Conservation (phyloP, 2,797 vertebrate genomes). For the Moxostoma hubbsi region DNA sequence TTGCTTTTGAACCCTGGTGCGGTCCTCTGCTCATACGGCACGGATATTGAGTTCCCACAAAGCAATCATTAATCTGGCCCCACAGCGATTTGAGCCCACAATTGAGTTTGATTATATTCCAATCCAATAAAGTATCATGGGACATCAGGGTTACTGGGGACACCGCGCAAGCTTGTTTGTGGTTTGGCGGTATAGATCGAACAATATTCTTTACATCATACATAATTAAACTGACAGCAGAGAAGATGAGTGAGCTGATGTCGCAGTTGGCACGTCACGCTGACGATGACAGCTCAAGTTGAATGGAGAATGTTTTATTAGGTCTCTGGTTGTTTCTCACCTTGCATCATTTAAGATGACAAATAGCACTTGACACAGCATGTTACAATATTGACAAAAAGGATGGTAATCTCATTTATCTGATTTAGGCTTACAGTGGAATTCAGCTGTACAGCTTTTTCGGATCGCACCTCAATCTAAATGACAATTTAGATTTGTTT, state of each 20-base stretch:
- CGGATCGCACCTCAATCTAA: background rate
- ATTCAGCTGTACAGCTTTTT: slow-evolving; percentile 3
- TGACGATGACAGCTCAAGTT: slow-evolving; percentile 33
- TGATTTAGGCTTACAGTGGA: slow-evolving; percentile 19
- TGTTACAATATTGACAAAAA: slow-evolving; percentile 47
- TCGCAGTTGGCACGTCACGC: slow-evolving; percentile 28
- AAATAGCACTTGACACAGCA: slow-evolving; percentile 50
- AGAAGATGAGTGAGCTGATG: slow-evolving; percentile 45
- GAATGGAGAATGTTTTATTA: slow-evolving; percentile 40
- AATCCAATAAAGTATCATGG: slow-evolving; percentile 36
- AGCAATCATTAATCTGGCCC: slow-evolving; percentile 45
- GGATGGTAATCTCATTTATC: slow-evolving; percentile 47
- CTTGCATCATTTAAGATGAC: slow-evolving; percentile 54
- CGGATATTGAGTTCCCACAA: slow-evolving; percentile 45
- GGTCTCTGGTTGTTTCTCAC: slow-evolving; percentile 49
- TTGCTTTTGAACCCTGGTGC: background rate
- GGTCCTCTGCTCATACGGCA: slow-evolving; percentile 16
- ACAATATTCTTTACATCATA: slow-evolving; percentile 47
- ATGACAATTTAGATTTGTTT: slow-evolving; percentile 36
- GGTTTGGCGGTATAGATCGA: slow-evolving; percentile 27
- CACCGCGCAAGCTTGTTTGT: background rate
- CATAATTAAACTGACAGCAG: slow-evolving; percentile 50
- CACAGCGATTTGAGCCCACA: slow-evolving; percentile 43
- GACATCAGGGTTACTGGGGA: slow-evolving; percentile 36
- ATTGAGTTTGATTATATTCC: slow-evolving; percentile 49